Base-by-base conservation (phyloP, 2,888 invertebrate species). In the Melanargia galathea region DNA sequence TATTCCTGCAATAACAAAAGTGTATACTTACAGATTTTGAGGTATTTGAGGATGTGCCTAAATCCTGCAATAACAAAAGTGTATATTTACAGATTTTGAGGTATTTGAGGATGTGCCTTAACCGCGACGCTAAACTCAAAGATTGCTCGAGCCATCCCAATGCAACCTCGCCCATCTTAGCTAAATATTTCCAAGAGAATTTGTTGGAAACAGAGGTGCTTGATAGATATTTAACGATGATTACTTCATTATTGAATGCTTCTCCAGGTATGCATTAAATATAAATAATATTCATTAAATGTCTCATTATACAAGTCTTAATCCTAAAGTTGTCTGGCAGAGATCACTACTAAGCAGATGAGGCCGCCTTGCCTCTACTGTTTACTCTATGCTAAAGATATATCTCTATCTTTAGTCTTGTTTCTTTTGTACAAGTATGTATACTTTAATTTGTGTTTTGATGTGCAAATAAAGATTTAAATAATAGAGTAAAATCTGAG, bases 31-130 rank as follows among this genome's bases (percentile, higher is more conserved):
- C 76, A 96, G 95, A 94, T 96, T 59, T 87, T 97, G 20, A 92
- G 95, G 20, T 98, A 97, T 83, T 86, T 97, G 70, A 93, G 97
- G 6, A 92, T 96, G 80, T 97, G 97, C 73, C 87, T 98, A 54
- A 94, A 96, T 77, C 84, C n/a, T n/a, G n/a, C n/a, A n/a, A n/a
- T n/a, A n/a, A n/a, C n/a, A n/a, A n/a, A n/a, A n/a, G n/a, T n/a
- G n/a, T n/a, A 51, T 11, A 20, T 46, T 66, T 84, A n/a, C 76
- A 96, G 95, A 94, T 96, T 59, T 87, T 97, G 20, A 92, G 95
- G 20, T 98, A 97, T 83, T 86, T 97, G 70, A 93, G 97, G 6
- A 92, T 96, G 80, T 97, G 97, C 73, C 87, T 98, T 52, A 94
- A 96, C 77, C 84, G 92, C 83, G 89, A 93, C 74, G 84, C 93